Percentiles rank a stretch among this genome's conserved stretches.
Evolutionary conservation across 2,797 vertebrate species (phyloP).

Genomic region (Syndactyla subalaris): DNA sequence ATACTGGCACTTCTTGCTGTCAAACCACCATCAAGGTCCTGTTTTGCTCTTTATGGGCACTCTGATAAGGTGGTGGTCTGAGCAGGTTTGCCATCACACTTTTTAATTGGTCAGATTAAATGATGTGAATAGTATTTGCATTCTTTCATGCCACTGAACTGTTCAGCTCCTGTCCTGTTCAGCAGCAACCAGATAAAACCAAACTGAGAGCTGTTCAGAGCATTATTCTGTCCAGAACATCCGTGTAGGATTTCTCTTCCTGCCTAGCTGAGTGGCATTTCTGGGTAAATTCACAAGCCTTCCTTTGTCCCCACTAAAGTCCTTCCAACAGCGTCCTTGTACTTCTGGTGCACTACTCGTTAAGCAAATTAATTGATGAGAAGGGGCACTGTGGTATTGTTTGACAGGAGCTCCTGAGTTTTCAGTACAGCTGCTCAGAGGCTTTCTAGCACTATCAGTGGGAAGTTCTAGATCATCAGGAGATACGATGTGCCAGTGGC

Average conservation of each 20-base stretch:
- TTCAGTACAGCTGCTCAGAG: background rate
- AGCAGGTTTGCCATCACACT: background rate
- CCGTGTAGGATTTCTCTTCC: background rate
- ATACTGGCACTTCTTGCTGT: background rate
- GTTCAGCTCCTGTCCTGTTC: background rate
- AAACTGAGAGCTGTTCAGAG: background rate
- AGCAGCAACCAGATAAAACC: background rate
- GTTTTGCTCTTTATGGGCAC: background rate
- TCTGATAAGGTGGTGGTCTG: background rate
- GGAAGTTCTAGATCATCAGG: background rate
- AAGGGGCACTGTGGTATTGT: background rate
- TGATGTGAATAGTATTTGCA: background rate
- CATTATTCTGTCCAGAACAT: background rate
- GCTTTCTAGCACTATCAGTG: background rate
- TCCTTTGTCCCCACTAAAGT: background rate
- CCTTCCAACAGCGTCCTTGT: background rate
- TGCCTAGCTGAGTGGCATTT: background rate
- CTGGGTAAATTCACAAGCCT: background rate
- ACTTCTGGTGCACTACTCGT: background rate
- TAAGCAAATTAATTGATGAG: background rate
- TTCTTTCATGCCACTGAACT: background rate
- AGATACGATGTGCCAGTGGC: background rate
- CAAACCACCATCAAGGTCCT: background rate
- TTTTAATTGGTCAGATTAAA: background rate
- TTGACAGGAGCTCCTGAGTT: background rate